Evolutionary conservation across 2,888 invertebrate species (phyloP).

Genomic region (Erebia ligea): DNA sequence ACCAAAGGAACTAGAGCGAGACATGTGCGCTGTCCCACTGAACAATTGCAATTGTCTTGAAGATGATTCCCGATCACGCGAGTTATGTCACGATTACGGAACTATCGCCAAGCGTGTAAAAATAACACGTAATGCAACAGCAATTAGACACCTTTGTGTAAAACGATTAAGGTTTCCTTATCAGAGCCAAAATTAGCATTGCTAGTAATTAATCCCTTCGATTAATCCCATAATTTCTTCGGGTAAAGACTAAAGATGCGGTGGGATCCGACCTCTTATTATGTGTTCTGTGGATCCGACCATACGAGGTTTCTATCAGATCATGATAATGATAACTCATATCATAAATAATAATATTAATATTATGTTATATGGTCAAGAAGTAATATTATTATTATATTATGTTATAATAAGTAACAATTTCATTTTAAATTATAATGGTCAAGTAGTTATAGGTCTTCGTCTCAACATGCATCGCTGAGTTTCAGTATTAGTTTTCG

Average conservation of each 20-base stretch:
- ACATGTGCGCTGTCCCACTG: constrained; percentile 31
- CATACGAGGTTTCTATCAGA: neutral
- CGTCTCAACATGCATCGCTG: neutral
- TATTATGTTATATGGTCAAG: too few species aligned
- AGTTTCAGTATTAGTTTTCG: neutral
- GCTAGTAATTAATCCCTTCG: too few species aligned
- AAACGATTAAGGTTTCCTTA: neutral
- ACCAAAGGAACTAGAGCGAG: constrained; percentile 27
- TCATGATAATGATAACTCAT: neutral
- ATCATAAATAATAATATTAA: neutral
- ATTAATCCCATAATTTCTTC: too few species aligned
- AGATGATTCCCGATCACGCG: constrained; percentile 33
- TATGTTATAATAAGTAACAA: too few species aligned
- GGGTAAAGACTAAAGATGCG: too few species aligned
- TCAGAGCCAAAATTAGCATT: neutral
- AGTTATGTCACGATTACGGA: constrained; percentile 39
- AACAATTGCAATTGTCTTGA: constrained; percentile 32
- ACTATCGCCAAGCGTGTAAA: constrained; percentile 28
- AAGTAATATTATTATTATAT: neutral
- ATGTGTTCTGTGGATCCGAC: too few species aligned
- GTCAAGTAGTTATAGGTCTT: too few species aligned
- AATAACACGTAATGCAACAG: constrained; percentile 20
- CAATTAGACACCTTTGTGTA: neutral
- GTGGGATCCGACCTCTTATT: too few species aligned
- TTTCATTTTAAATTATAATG: too few species aligned